Base-by-base conservation (phyloP, 2,113 vertebrate species). In the Corythornis cristatus region DNA sequence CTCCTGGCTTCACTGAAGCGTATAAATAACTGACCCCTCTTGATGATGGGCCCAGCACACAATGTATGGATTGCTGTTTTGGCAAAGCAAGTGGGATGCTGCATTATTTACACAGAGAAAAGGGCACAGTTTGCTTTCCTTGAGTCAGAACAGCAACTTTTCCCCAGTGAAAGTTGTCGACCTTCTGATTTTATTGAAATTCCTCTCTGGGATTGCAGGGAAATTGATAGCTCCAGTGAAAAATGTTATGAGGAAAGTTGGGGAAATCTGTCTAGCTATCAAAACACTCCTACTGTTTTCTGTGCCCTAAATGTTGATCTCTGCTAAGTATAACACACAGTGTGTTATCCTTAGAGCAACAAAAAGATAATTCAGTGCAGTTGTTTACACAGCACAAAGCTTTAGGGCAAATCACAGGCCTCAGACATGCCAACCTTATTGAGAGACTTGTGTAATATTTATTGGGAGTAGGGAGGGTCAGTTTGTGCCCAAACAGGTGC, bases 231-330 rank as follows among this genome's bases (percentile, higher is more conserved):
- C 92, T 95, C 58, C 66, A 92, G 83, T 93, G 88, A 96, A 96
- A 96, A 96, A 66, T n/a, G 48, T 85, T 82, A 67, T 23, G 56
- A 93, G 81, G 93, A 93, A 95, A 93, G 43, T n/a, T 45, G 42
- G 86, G 86, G 89, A 91, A 95, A 95, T 93, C 74, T 85, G 29
- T 88, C 83, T 81, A 88, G 86, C 76, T 97, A 90, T 94, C 82
- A 93, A 97, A 97, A 97, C 89, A 96, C 79, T 93, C 93, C 96
- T 96, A 91, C 97, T 95, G 93, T 86, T 89, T 96, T 90, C 77
- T 70, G 74, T 87, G 91, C 88, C 94, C 92, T 93, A 90, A 94
- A 96, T 82, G 86, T 93, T 83, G 91, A 89, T 93, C 88, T 89
- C 81, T 92, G 58, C 86, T 91, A 90, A 95, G 94, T 86, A 92